These are phyloP conservation scores for Passer domesticus DNA, from an alignment of 2,113 vertebrate genomes.

Conservation along the genomic window DNA sequence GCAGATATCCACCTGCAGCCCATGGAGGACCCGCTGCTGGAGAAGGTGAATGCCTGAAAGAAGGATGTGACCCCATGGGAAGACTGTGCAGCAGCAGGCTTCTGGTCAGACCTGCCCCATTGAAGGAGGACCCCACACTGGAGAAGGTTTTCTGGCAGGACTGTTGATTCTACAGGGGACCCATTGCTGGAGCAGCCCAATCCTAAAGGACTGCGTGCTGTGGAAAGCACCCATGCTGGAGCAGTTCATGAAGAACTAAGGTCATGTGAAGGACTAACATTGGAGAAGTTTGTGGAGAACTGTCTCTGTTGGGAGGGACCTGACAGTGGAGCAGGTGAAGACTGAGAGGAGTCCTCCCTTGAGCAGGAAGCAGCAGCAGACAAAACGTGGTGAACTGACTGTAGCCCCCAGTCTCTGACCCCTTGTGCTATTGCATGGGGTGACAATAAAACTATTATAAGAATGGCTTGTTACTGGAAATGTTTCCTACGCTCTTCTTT, in stretches of 20 bases:
- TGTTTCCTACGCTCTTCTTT: background rate
- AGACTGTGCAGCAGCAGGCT: background rate
- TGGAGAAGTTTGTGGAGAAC: background rate
- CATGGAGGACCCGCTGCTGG: background rate
- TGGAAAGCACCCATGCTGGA: background rate
- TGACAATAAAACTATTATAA: background rate
- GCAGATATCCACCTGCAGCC: background rate
- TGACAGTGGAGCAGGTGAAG: background rate
- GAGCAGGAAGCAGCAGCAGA: background rate
- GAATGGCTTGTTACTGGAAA: background rate
- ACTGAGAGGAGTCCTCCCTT: background rate
- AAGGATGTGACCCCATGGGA: background rate
- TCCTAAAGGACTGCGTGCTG: background rate
- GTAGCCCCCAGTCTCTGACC: background rate
- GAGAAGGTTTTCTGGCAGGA: background rate
- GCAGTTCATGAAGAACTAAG: background rate
- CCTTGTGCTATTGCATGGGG: background rate
- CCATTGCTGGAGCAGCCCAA: background rate
- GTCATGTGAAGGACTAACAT: background rate
- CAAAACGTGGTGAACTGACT: background rate
- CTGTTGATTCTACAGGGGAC: accelerated
- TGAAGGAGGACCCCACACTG: background rate
- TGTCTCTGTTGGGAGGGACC: background rate
- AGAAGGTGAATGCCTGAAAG: background rate
- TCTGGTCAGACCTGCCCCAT: background rate